These are phyloP conservation scores for Contarinia nasturtii DNA, from an alignment of 1,140 invertebrate genomes.

Conservation along the genomic window DNA sequence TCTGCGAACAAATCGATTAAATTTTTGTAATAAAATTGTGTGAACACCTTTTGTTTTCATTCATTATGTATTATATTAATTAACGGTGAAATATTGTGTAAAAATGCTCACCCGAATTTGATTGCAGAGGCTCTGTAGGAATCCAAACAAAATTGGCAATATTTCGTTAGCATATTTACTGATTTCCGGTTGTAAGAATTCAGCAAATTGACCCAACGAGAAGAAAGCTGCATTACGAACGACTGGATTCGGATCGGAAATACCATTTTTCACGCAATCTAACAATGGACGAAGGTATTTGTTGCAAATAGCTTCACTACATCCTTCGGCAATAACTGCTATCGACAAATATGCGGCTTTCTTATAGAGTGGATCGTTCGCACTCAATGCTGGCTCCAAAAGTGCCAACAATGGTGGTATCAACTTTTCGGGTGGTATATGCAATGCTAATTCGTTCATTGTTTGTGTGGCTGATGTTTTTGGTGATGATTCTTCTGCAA, in stretches of 20 bases:
- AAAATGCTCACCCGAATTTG: slow-evolving; percentile 25
- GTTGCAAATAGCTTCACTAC: slow-evolving; percentile 49
- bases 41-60: too few species aligned
- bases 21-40: too few species aligned
- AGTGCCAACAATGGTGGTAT: slow-evolving; percentile 43
- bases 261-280: slow-evolving; percentile 47
- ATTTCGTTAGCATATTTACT: slow-evolving; percentile 48
- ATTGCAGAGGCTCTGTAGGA: slow-evolving; percentile 35
- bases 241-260: slow-evolving; percentile 35
- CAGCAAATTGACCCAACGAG: slow-evolving; percentile 64
- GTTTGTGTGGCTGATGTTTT: slow-evolving; percentile 49
- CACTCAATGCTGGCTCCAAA: slow-evolving; percentile 38
- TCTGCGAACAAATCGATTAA: too few species aligned
- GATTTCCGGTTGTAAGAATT: slow-evolving; percentile 57
- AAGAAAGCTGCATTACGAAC: slow-evolving; percentile 61
- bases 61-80: not conserved
- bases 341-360: slow-evolving; percentile 54
- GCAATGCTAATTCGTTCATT: slow-evolving; percentile 52
- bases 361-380: slow-evolving; percentile 32
- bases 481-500: slow-evolving; percentile 34
- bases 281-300: slow-evolving; percentile 54
- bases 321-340: slow-evolving; percentile 62
- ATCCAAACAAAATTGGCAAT: slow-evolving; percentile 54
- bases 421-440: slow-evolving; percentile 58
- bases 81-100: too few species aligned